A percentile compares a stretch with the other conserved stretches of the same genome.
These are phyloP conservation scores for Schizaphis graminum DNA, from an alignment of 2,888 invertebrate species.

Conservation along the genomic window DNA sequence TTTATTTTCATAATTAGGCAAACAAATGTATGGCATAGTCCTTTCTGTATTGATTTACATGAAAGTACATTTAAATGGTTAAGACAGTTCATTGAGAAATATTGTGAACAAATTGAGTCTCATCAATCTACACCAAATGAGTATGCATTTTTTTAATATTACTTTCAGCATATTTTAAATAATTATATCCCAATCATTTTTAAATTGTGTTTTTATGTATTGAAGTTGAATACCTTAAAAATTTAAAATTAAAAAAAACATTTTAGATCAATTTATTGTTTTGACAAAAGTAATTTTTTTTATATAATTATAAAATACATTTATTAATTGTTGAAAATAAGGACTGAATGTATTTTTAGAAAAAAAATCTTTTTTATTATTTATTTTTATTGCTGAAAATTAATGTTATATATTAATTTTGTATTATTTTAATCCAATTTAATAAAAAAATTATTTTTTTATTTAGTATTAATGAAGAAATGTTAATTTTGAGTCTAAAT, in stretches of 20 bases:
- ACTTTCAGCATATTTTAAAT: neutral
- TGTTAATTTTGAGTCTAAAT: slow-evolving; percentile 75
- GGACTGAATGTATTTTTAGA: too few species aligned
- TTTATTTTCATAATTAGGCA: slow-evolving; percentile 70
- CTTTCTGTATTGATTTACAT: slow-evolving; percentile 77
- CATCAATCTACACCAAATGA: slow-evolving; percentile 62
- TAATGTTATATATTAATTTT: neutral
- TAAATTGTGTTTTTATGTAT: neutral
- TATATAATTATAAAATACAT: neutral
- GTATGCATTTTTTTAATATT: slow-evolving; percentile 67
- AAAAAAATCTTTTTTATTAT: too few species aligned
- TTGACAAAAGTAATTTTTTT: neutral
- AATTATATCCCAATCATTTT: neutral
- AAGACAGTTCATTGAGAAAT: slow-evolving; percentile 75
- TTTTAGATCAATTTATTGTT: neutral
- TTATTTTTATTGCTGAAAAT: neutral
- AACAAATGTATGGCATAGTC: slow-evolving; percentile 74
- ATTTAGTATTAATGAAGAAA: slow-evolving; percentile 72
- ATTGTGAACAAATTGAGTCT: slow-evolving; percentile 70
- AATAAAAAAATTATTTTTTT: slow-evolving; percentile 69
- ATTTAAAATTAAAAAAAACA: neutral
- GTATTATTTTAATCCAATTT: neutral
- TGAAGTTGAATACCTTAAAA: neutral
- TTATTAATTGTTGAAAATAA: neutral
- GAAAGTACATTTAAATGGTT: slow-evolving; percentile 75